Percentiles rank a stretch among this genome's conserved stretches.
Evolutionary conservation across 2,113 vertebrate genomes (phyloP).

Genomic region (Jacana jacana): DNA sequence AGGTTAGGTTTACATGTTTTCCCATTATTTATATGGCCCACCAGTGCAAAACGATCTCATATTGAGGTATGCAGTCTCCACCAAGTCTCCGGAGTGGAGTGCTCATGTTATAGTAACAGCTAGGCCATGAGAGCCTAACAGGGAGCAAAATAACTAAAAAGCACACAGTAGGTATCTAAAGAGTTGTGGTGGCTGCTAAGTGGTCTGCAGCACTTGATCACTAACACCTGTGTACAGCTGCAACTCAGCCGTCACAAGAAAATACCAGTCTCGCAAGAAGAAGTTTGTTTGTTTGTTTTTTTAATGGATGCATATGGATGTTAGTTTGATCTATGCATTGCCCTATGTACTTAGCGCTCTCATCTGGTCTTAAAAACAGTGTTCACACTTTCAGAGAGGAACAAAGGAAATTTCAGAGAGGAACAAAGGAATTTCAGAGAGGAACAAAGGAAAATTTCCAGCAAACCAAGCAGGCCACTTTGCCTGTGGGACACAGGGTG

Average conservation of each 20-base stretch:
- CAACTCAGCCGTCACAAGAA: neutral
- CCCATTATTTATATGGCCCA: neutral
- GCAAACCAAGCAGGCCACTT: neutral
- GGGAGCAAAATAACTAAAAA: neutral
- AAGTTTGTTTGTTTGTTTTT: neutral
- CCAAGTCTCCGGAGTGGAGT: neutral
- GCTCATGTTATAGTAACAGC: neutral
- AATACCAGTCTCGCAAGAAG: neutral
- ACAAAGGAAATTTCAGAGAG: neutral
- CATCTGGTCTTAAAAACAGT: neutral
- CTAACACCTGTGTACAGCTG: neutral
- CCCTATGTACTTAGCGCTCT: neutral
- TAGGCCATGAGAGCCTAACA: neutral
- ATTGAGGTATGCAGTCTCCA: neutral
- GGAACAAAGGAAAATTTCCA: neutral
- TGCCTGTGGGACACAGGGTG: fast-evolving
- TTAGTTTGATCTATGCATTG: neutral
- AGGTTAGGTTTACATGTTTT: neutral
- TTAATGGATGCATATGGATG: neutral
- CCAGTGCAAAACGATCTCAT: neutral
- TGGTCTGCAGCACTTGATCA: neutral
- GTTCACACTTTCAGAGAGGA: neutral
- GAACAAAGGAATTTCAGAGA: neutral
- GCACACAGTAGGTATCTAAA: neutral
- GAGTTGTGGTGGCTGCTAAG: neutral